Percentiles rank a stretch among this genome's conserved stretches.
Evolutionary conservation across 2,797 vertebrate species (phyloP).

Genomic region (Odontamblyopus rebecca): DNA sequence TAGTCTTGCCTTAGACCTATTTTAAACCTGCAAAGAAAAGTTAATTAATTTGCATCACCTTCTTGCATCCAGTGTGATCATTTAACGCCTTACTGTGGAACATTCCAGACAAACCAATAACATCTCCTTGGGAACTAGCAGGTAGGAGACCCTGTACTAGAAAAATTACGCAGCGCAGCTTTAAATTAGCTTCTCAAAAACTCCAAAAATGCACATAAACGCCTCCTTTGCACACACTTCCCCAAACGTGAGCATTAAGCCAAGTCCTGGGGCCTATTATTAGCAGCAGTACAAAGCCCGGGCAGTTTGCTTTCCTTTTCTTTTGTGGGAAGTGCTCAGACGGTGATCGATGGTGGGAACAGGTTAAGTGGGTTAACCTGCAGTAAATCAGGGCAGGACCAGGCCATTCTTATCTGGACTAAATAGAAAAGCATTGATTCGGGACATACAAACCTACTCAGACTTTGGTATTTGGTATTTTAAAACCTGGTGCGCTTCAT

Average conservation of each 20-base stretch:
- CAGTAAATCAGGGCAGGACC: background rate
- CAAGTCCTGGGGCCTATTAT: background rate
- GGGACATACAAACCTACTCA: conserved; percentile 37
- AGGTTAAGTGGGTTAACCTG: conserved; percentile 16
- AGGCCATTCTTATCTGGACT: conserved; percentile 43
- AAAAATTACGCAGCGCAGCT: too few relatives aligned
- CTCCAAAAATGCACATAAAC: background rate
- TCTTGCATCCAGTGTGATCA: too few relatives aligned
- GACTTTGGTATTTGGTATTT: conserved; percentile 59
- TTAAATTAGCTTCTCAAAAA: too few relatives aligned
- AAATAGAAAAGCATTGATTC: conserved; percentile 33
- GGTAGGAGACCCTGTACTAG: too few relatives aligned
- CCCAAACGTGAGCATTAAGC: conserved; percentile 16
- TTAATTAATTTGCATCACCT: too few relatives aligned
- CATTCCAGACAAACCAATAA: too few relatives aligned
- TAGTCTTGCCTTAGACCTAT: too few relatives aligned
- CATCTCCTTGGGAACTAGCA: too few relatives aligned
- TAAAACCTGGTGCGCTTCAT: conserved; percentile 1
- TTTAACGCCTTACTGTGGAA: too few relatives aligned
- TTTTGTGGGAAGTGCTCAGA: background rate
- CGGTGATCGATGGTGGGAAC: conserved; percentile 10
- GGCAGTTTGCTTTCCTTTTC: too few relatives aligned
- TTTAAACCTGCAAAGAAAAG: too few relatives aligned
- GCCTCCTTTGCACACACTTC: background rate
- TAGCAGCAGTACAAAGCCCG: background rate